Conservation (phyloP, 1,140 invertebrate species). For the Diprion similis region DNA sequence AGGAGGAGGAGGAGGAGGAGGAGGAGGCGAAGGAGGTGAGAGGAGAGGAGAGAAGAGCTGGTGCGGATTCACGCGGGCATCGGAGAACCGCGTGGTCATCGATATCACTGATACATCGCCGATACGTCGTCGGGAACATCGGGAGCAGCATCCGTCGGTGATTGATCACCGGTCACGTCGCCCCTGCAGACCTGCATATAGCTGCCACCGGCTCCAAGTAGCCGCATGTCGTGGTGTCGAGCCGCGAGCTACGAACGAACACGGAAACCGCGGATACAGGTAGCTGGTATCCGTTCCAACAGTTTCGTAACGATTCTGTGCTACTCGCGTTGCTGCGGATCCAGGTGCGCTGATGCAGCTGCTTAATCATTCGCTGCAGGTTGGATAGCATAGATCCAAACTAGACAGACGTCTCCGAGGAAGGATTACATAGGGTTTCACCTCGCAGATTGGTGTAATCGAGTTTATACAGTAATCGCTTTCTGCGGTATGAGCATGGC, state of each 20-base stretch:
- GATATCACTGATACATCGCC: constrained; percentile 5
- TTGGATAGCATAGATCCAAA: too few relatives aligned
- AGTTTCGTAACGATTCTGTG: neutral
- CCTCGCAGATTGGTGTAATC: too few relatives aligned
- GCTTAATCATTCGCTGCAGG: neutral
- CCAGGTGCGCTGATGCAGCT: neutral
- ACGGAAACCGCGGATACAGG: too few relatives aligned
- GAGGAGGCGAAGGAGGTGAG: too few relatives aligned
- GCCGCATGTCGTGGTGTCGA: too few relatives aligned
- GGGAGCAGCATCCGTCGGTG: neutral
- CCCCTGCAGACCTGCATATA: neutral
- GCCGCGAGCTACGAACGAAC: too few relatives aligned
- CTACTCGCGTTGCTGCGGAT: neutral
- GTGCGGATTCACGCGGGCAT: neutral
- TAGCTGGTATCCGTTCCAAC: too few relatives aligned
- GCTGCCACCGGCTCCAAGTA: too few relatives aligned
- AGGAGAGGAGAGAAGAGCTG: neutral
- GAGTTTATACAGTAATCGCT: too few relatives aligned
- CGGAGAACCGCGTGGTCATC: constrained; percentile 6
- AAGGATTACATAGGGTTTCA: too few relatives aligned
- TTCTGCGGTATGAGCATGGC: too few relatives aligned
- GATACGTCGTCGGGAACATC: constrained; percentile 6
- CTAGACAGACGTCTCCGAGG: too few relatives aligned
- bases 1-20: neutral
- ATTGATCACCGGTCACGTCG: constrained; percentile 3